A percentile compares a stretch with the other conserved stretches of the same genome.
Evolutionary conservation across 2,797 vertebrate species (phyloP).

Genomic region (Sebastes cheni): DNA sequence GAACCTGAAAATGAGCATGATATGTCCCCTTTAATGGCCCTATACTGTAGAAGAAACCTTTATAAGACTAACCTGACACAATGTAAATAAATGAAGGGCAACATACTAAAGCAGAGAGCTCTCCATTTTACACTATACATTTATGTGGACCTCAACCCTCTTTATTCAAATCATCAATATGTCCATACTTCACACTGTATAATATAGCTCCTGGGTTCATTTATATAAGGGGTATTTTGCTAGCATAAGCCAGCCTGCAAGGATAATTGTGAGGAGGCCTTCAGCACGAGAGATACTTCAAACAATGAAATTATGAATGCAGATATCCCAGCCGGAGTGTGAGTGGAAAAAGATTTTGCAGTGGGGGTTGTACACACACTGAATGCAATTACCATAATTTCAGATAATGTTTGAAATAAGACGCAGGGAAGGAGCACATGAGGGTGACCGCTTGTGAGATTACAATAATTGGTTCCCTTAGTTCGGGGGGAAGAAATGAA

Average conservation of each 20-base stretch:
- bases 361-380: conserved; percentile 33
- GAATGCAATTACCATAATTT: conserved; percentile 70
- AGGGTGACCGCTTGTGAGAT: conserved; percentile 52
- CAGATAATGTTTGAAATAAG: conserved; percentile 65
- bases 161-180: conserved; percentile 5
- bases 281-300: conserved; percentile 52
- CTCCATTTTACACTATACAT: not conserved
- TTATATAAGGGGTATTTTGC: conserved; percentile 1
- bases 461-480: conserved; percentile 62
- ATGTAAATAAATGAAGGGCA: not conserved
- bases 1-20: too few relatives aligned
- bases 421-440: conserved; percentile 44
- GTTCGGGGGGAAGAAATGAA: conserved; percentile 41
- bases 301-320: conserved; percentile 63
- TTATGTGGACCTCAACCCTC: not conserved
- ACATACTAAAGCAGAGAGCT: not conserved
- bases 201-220: not conserved
- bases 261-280: conserved; percentile 30
- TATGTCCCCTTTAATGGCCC: not conserved
- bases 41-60: not conserved
- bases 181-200: not conserved
- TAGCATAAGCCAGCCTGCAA: not conserved
- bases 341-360: conserved; percentile 49
- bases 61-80: not conserved
- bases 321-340: conserved; percentile 28